Evolutionary conservation across 2,888 invertebrate genomes (phyloP).

Genomic region (Erebia aethiops): DNA sequence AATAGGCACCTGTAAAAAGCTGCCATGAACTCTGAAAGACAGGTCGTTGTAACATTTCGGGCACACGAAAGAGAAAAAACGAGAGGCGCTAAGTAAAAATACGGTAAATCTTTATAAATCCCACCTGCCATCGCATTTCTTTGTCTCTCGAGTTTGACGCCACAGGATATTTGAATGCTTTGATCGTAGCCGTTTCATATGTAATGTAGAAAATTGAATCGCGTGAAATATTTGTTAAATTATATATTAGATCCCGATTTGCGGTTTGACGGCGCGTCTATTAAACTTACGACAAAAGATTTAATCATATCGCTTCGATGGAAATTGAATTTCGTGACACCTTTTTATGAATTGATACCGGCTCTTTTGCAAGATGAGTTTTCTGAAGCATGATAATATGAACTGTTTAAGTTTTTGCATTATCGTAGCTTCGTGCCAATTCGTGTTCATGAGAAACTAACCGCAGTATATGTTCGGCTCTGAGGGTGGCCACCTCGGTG

Average conservation of each 20-base stretch:
- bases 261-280: too few species aligned
- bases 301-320: neutral
- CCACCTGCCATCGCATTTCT: slow-evolving; percentile 19
- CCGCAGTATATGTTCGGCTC: too few species aligned
- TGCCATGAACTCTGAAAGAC: slow-evolving; percentile 13
- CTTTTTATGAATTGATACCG: neutral
- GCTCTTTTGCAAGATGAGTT: neutral
- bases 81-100: slow-evolving; percentile 13
- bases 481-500: too few species aligned
- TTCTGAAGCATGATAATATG: too few species aligned
- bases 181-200: neutral
- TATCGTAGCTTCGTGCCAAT: too few species aligned
- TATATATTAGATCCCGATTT: neutral
- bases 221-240: neutral
- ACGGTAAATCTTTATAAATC: slow-evolving; percentile 31
- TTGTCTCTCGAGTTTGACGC: slow-evolving; percentile 15
- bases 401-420: too few species aligned
- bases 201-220: neutral
- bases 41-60: slow-evolving; percentile 28
- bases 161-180: slow-evolving; percentile 8
- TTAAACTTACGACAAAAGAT: neutral
- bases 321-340: neutral
- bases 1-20: slow-evolving; percentile 7
- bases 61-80: slow-evolving; percentile 7
- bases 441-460: too few species aligned